Percentiles rank a stretch among this genome's conserved stretches.
These are phyloP conservation scores for Lepisosteus osseus DNA, from an alignment of 2,113 vertebrate genomes.

Conservation along the genomic window DNA sequence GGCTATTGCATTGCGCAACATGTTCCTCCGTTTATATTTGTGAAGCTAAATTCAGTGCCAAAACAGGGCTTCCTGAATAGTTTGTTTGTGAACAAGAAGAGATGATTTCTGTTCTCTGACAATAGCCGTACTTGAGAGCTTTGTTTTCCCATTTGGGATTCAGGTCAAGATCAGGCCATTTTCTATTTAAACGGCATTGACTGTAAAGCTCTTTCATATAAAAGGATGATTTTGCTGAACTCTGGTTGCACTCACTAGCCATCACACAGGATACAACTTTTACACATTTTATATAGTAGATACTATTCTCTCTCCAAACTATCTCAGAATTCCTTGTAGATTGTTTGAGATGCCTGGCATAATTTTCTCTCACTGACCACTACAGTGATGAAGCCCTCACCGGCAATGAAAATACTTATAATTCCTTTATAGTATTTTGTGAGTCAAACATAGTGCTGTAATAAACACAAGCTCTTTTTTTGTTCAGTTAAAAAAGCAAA, in stretches of 20 bases:
- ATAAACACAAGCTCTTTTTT: too few species aligned
- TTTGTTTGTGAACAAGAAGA: not conserved
- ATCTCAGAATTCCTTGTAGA: too few species aligned
- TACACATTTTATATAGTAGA: too few species aligned
- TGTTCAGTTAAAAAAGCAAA: too few species aligned
- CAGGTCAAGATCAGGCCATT: not conserved
- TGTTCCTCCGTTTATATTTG: not conserved
- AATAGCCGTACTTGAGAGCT: constrained; percentile 4
- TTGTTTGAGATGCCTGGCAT: too few species aligned
- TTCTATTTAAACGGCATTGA: constrained; percentile 1
- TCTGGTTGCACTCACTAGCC: not conserved
- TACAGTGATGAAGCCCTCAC: too few species aligned
- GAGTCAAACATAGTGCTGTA: too few species aligned
- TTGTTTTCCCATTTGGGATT: constrained; percentile 15
- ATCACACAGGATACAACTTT: too few species aligned
- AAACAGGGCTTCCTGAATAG: constrained; percentile 11
- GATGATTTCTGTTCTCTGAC: constrained; percentile 10
- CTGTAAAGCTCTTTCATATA: not conserved
- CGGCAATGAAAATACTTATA: too few species aligned
- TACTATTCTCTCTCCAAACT: too few species aligned
- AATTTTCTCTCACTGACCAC: too few species aligned
- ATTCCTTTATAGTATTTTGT: too few species aligned
- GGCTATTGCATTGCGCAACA: constrained; percentile 1
- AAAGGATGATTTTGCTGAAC: not conserved
- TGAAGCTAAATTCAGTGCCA: not conserved